Conservation (phyloP, 2,888 invertebrate species). For the Steromphala cineraria region DNA sequence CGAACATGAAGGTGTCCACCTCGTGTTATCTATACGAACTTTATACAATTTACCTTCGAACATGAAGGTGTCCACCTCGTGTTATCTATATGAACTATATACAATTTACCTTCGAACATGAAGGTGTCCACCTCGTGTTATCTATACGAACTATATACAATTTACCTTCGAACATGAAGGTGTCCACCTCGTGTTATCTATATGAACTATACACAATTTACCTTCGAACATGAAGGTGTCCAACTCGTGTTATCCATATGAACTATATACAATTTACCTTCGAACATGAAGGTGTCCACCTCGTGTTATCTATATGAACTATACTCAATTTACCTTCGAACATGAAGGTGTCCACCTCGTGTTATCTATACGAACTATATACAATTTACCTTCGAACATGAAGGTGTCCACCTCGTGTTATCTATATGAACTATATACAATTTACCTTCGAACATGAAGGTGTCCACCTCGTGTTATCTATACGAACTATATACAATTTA, state of each 20-base stretch:
- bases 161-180: constrained; percentile 42
- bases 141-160: too few species aligned
- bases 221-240: constrained; percentile 48
- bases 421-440: too few species aligned
- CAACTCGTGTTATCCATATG: too few species aligned
- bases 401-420: constrained; percentile 63
- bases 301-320: too few species aligned
- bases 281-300: constrained; percentile 54
- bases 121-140: constrained; percentile 63
- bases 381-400: constrained; percentile 39
- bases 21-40: too few species aligned
- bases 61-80: constrained; percentile 59
- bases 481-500: too few species aligned
- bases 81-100: too few species aligned
- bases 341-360: constrained; percentile 59
- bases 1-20: constrained; percentile 54
- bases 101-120: constrained; percentile 39
- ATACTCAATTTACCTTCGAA: constrained; percentile 41
- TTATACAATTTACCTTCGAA: constrained; percentile 41
- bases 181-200: constrained; percentile 66
- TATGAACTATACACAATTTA: too few species aligned
- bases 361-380: too few species aligned
- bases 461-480: constrained; percentile 66
- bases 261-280: too few species aligned
- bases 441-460: constrained; percentile 42